phyloP scores from a whole-genome alignment of 2,797 vertebrate species.

The Chloroceryle inda region DNA sequence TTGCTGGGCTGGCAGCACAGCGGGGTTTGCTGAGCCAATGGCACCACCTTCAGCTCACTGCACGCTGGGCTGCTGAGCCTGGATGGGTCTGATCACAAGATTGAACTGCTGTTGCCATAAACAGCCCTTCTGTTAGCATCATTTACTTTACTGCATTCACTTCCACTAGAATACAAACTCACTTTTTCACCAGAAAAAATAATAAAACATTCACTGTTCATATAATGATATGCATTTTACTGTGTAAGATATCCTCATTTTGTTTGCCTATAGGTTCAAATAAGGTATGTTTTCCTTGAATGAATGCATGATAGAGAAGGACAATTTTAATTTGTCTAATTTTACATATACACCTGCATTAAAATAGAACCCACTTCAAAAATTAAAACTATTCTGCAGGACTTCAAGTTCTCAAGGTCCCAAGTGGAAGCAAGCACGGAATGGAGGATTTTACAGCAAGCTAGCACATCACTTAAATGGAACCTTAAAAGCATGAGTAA shows the following conservation, averaged over 20 bases:
- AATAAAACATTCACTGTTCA: background rate
- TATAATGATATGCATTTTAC: no score
- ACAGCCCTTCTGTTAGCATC: background rate
- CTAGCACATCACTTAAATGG: background rate
- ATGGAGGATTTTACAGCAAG: background rate
- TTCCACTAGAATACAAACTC: background rate
- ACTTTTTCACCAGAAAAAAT: background rate
- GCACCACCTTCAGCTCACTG: conserved; percentile 21
- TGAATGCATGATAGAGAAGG: rapidly evolving
- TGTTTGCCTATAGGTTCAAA: background rate
- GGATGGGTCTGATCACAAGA: background rate
- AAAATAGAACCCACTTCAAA: background rate
- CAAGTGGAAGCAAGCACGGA: background rate
- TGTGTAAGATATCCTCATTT: no score
- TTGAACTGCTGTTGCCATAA: background rate
- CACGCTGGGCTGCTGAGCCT: background rate
- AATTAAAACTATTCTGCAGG: background rate
- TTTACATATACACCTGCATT: rapidly evolving
- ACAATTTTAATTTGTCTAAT: background rate
- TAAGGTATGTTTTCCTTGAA: background rate
- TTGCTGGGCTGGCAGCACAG: rapidly evolving
- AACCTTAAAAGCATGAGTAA: background rate
- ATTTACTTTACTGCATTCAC: background rate
- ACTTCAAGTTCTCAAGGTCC: background rate
- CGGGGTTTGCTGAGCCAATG: background rate